Evolutionary conservation across 1,140 invertebrate genomes (phyloP), one percentile per base, ranked within the genome.

Genomic region (Sitophilus oryzae): DNA sequence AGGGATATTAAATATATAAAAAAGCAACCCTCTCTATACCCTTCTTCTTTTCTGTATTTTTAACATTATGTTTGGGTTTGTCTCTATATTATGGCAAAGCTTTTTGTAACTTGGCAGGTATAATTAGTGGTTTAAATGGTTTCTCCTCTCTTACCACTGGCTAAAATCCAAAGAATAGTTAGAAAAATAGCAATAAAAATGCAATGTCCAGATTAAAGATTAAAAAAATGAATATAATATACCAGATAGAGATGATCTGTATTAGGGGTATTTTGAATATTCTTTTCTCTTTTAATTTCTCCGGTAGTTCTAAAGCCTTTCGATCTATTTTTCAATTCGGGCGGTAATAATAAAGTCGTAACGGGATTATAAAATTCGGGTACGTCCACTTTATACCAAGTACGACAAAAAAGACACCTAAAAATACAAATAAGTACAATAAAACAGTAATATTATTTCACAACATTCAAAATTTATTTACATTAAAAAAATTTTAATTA

Each of bases 381-480:
- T 1, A 98, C 85, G 47, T 96, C 86, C 0, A 99, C 85, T 58
- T 84, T 86, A 63, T 87, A 95, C 96, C 96, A 99, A 0, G 95
- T 97, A 38, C 94, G 79, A 66, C 97, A 88, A 66, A 98, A 97
- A 0, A 98, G 63, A 98, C 87, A 73, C 98, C 94, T 85, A 67
- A 36, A 76, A 72, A n/a, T n/a, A n/a, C n/a, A n/a, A n/a, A n/a
- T n/a, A n/a, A n/a, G n/a, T n/a, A n/a, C n/a, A n/a, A n/a, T n/a
- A n/a, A n/a, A n/a, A n/a, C n/a, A n/a, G n/a, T n/a, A n/a, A n/a
- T n/a, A n/a, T n/a, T n/a, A n/a, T n/a, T n/a, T n/a, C n/a, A n/a
- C n/a, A n/a, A n/a, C n/a, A n/a, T n/a, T n/a, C n/a, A n/a, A n/a
- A n/a, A n/a, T n/a, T n/a, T n/a, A n/a, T n/a, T n/a, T n/a, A n/a